These are phyloP conservation scores for Trachymyrmex septentrionalis DNA, from an alignment of 1,140 invertebrate species.

Conservation along the genomic window DNA sequence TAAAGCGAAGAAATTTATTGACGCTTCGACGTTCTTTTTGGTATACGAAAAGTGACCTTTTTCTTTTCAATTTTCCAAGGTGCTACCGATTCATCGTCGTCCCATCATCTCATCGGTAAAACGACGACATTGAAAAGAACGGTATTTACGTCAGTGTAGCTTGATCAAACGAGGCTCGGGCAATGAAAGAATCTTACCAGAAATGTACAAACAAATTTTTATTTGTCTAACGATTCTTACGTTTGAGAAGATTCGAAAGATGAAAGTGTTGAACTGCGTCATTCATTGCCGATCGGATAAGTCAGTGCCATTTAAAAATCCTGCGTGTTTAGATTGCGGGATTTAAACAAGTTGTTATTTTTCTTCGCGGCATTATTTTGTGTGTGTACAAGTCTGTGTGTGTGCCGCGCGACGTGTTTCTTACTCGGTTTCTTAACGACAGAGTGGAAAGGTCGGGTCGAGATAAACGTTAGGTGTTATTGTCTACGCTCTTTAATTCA, in stretches of 20 bases:
- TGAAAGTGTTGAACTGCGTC: neutral
- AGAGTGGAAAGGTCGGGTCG: neutral
- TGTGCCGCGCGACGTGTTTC: neutral
- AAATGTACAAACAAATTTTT: neutral
- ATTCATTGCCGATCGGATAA: neutral
- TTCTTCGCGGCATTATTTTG: neutral
- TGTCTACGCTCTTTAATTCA: neutral
- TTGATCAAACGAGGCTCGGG: neutral
- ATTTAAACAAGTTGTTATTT: neutral
- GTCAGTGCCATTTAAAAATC: constrained; percentile 4
- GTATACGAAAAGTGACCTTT: neutral
- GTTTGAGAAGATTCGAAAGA: constrained; percentile 9
- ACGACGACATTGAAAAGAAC: constrained; percentile 23
- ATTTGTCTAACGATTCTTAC: constrained; percentile 20
- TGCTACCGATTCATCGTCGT: constrained; percentile 31
- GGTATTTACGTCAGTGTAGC: neutral
- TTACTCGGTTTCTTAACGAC: neutral
- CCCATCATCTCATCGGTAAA: neutral
- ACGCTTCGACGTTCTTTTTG: constrained; percentile 28
- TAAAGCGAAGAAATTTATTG: neutral
- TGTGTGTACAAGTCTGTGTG: neutral
- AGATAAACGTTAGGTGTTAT: neutral
- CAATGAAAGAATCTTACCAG: constrained; percentile 12
- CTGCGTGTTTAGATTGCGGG: neutral
- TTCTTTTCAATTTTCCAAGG: constrained; percentile 21